Base-by-base conservation (phyloP, 1,140 invertebrate genomes). In the Drosophila subobscura region DNA sequence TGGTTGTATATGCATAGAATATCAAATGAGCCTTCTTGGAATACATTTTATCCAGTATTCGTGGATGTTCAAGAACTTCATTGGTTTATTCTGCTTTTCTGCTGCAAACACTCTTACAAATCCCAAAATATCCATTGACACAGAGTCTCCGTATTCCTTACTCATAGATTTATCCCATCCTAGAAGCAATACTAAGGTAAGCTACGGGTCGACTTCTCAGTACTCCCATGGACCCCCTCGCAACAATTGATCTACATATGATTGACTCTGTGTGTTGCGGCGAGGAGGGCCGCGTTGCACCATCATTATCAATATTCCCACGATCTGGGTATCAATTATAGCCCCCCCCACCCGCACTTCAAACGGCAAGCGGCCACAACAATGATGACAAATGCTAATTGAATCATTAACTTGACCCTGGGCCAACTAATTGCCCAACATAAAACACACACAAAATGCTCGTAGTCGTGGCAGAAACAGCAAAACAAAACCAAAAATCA, bases 371-470 rank as follows among this genome's bases (percentile, higher is more conserved):
- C 54, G 57, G 45, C 66, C 50, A 68, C 51, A 25, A 55, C 67
- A 47, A 67, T 51, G 80, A 85, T 85, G 80, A 85, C 81, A 85
- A 85, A 85, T 85, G 81, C 83, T 85, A 85, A 85, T 85, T 85
- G 81, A 85, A 85, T 85, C 81, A 85, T 85, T 85, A 86, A 81
- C 73, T 52, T 85, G 83, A 85, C 81, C 80, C 80, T 85, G 80
- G 42, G 25, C 45, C 58, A 6, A 59, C 63, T 85, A 85, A 85
- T 85, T 85, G 79, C 61, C 72, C 77, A 86, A 84, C 80, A 84
- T 84, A 79, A 84, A 83, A 79, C 56, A 56, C 42, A 79, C 56
- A 56, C 46, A 59, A 59, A 79, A 71, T 54, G 51, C 10, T 12
- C 33, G 4, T 7, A 37, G 33, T 12, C 33, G 33, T 37, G 10